phyloP scores from a whole-genome alignment of 2,797 vertebrate species.

The Garrulus glandarius region DNA sequence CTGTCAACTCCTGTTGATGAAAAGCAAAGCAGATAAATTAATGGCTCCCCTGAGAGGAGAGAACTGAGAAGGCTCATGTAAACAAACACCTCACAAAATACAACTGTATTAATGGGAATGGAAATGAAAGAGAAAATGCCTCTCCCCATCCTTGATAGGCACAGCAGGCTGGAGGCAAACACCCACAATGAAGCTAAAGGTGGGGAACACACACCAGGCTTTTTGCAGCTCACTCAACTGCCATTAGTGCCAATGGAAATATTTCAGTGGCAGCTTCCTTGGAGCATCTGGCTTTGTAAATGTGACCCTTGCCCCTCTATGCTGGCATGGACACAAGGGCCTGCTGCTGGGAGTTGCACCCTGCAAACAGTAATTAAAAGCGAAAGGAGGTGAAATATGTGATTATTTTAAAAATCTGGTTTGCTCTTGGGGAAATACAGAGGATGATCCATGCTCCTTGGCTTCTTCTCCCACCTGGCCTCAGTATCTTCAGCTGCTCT shows the following conservation, averaged over 20 bases:
- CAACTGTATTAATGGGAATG: constrained; percentile 13
- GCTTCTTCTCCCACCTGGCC: neutral
- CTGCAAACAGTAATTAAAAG: neutral
- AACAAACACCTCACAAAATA: constrained; percentile 54
- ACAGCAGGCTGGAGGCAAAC: neutral
- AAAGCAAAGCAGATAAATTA: constrained; percentile 61
- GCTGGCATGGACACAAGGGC: neutral
- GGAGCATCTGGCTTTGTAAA: neutral
- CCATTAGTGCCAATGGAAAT: neutral
- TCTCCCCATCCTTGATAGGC: neutral
- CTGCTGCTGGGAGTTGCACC: neutral
- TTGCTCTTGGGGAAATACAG: neutral
- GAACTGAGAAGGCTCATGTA: neutral
- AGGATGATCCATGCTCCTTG: neutral
- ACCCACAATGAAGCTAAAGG: neutral
- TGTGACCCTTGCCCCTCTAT: neutral
- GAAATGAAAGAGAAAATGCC: neutral
- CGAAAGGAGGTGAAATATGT: neutral
- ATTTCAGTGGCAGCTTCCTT: neutral
- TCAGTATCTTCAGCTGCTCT: neutral
- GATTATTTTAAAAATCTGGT: neutral
- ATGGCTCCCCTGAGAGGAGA: constrained; percentile 50
- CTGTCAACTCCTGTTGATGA: constrained; percentile 41
- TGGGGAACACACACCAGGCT: neutral
- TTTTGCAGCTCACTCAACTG: neutral